A percentile compares a stretch with the other conserved stretches of the same genome.
phyloP scores from a whole-genome alignment of 2,113 vertebrate genomes.

The Oncorhynchus gorbuscha region DNA sequence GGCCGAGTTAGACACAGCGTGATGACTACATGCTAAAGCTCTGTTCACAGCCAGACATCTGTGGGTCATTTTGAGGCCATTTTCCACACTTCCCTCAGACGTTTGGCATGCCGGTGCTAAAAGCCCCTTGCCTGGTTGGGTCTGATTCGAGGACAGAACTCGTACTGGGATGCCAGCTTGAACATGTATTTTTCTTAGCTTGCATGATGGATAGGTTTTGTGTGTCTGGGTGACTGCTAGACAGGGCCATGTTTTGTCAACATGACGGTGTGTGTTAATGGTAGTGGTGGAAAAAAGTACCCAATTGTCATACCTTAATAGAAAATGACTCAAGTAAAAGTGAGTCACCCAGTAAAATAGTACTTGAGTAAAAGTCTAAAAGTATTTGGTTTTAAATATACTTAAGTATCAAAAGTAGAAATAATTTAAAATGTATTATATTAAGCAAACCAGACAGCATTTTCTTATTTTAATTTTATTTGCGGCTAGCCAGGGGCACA shows the following conservation, averaged over 20 bases:
- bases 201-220: neutral
- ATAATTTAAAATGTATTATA: too few species aligned
- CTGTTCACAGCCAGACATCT: conserved; percentile 44
- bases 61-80: conserved; percentile 33
- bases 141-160: conserved; percentile 14
- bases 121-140: conserved; percentile 11
- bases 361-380: too few species aligned
- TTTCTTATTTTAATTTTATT: too few species aligned
- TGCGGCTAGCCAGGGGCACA: too few species aligned
- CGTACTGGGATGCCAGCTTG: neutral
- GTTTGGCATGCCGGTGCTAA: conserved; percentile 55
- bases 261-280: neutral
- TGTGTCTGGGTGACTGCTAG: neutral
- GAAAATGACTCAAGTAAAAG: too few species aligned
- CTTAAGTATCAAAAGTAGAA: too few species aligned
- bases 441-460: too few species aligned
- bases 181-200: neutral
- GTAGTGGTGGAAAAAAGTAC: neutral
- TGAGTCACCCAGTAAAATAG: too few species aligned
- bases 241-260: neutral
- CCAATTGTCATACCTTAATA: too few species aligned
- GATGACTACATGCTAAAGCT: conserved; percentile 6
- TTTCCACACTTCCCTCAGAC: conserved; percentile 52
- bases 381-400: too few species aligned
- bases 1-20: conserved; percentile 15